Evolutionary conservation across 2,113 vertebrate species (phyloP).

Genomic region (Dunckerocampus dactyliophorus): DNA sequence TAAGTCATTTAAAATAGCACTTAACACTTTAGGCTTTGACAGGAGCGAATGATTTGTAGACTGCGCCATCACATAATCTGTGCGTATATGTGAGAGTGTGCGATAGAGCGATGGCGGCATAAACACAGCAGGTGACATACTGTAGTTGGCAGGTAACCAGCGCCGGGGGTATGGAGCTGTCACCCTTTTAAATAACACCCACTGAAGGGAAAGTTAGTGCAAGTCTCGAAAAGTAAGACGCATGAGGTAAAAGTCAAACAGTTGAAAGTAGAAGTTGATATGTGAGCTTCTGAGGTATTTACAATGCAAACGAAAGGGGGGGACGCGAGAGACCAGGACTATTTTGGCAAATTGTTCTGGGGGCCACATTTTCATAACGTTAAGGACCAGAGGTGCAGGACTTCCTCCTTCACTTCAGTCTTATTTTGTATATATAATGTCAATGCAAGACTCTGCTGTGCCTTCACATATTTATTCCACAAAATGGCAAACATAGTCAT

Average conservation of each 20-base stretch:
- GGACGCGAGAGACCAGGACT: no score
- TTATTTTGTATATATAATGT: no score
- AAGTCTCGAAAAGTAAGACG: background rate
- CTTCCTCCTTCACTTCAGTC: no score
- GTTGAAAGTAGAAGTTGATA: background rate
- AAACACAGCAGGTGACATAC: slow-evolving; percentile 29
- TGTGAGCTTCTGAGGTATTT: background rate
- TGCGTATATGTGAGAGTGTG: background rate
- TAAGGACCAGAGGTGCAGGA: no score
- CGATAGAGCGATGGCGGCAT: slow-evolving; percentile 20
- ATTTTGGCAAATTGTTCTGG: no score
- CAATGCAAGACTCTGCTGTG: no score
- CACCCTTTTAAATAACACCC: slow-evolving; percentile 18
- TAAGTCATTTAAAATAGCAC: background rate
- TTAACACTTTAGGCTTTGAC: background rate
- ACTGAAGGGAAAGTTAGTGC: background rate
- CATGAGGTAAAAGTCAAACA: background rate
- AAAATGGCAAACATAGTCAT: no score
- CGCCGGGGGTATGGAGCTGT: slow-evolving; percentile 25
- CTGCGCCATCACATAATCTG: background rate
- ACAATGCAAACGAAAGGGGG: background rate
- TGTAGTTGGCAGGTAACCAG: slow-evolving; percentile 25
- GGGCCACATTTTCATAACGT: no score
- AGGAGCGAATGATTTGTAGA: background rate
- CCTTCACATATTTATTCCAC: no score